Evolutionary conservation across 2,888 invertebrate species (phyloP).

Genomic region (Mythimna lalbum): DNA sequence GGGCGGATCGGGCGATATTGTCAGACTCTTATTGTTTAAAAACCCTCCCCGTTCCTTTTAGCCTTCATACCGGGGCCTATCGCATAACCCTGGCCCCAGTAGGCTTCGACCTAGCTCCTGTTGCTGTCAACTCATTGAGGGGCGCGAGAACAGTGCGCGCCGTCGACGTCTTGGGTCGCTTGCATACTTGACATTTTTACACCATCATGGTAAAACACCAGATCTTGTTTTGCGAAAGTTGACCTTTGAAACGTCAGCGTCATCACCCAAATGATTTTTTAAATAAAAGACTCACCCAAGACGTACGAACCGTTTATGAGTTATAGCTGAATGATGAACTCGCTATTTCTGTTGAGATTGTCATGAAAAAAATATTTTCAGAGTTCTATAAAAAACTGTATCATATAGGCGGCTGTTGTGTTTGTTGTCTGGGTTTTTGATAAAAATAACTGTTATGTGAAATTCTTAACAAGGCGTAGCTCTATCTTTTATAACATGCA

Average conservation of each 20-base stretch:
- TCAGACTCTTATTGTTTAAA: too few species aligned
- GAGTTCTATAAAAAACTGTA: constrained; percentile 22
- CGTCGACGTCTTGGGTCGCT: too few species aligned
- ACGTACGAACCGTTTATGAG: constrained; percentile 13
- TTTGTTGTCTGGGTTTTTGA: constrained; percentile 22
- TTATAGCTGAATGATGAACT: constrained; percentile 23
- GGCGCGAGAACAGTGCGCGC: too few species aligned
- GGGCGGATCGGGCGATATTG: too few species aligned
- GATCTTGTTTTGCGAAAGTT: not conserved
- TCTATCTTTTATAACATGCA: too few species aligned
- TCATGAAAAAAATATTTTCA: constrained; percentile 35
- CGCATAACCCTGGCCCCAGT: too few species aligned
- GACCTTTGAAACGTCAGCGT: constrained; percentile 7
- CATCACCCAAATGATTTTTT: constrained; percentile 2
- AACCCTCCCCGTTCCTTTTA: too few species aligned
- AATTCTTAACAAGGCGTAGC: not conserved
- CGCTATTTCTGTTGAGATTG: constrained; percentile 37
- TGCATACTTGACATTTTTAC: too few species aligned
- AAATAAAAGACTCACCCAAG: constrained; percentile 4
- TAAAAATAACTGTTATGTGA: constrained; percentile 26
- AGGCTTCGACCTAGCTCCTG: too few species aligned
- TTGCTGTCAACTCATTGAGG: too few species aligned
- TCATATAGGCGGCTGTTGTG: constrained; percentile 8
- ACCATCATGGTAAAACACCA: too few species aligned
- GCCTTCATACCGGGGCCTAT: too few species aligned